Base-by-base conservation (phyloP, 2,888 invertebrate genomes). In the Latrodectus hesperus region DNA sequence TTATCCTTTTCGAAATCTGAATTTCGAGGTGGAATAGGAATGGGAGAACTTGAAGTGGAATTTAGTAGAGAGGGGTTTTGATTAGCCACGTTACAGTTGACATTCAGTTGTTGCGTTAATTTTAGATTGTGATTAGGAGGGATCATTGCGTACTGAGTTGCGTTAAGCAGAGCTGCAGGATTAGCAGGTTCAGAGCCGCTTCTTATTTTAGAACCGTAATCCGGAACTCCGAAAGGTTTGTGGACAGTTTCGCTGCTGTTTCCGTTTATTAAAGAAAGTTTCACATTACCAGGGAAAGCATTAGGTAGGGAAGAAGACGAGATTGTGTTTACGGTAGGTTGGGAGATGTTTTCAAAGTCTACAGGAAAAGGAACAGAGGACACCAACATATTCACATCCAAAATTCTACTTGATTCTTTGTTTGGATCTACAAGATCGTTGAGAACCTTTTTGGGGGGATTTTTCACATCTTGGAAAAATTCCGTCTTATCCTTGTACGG, bases 401-500 rank as follows among this genome's bases (percentile, higher is more conserved):
- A 71, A 17, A 38, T 67, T 71, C 74, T 77, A 53, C 38, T 55
- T 22, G 72, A 0, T 60, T 80, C 80, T 52, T 76, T 82, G 73
- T 64, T 84, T 38, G 81, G 78, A 5, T 91, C 91, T 17, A 95
- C 95, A 92, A 97, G 94, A 93, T 97, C 97, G 93, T 97, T 97
- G 91, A 97, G 94, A 90, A 96, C 96, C 93, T 96, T 97, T 94
- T 97, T 97, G 91, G 97, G 97, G 91, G 97, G 97, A 93, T 97
- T 97, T 94, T 97, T 97, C 92, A 97, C 94, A 93, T 97, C 97
- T 94, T 97, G 97, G 94, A 98, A 98, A 94, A 98, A 98, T 93
- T 97, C 96, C 94, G 97, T 97, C 94, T 97, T 97, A 94, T 98
- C 97, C 92, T 97, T 95, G 94, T 97, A 98, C 90, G 97, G 97